phyloP scores from a whole-genome alignment of 2,888 invertebrate species.

The Mylabris sibirica region DNA sequence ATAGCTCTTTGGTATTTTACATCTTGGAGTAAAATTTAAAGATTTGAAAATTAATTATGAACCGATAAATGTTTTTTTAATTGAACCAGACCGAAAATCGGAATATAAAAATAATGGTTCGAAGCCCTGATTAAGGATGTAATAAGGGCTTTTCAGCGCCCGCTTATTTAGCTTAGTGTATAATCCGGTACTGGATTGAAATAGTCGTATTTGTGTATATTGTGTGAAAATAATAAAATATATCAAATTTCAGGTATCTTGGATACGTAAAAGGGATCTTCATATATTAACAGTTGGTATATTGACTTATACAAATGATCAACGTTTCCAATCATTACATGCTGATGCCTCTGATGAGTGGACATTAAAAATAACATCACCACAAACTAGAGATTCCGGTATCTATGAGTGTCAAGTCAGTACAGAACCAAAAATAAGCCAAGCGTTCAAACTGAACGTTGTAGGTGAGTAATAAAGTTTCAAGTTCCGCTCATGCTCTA shows the following conservation, averaged over 20 bases:
- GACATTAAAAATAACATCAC: conserved; percentile 74
- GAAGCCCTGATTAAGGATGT: no score
- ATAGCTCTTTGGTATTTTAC: no score
- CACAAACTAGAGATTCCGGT: conserved; percentile 73
- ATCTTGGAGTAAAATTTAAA: no score
- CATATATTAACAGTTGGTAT: conserved; percentile 79
- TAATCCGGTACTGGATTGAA: no score
- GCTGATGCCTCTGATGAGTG: conserved; percentile 77
- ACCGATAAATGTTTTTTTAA: no score
- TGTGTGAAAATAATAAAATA: conserved; percentile 12
- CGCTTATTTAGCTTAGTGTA: no score
- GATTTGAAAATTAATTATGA: no score
- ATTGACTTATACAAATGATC: conserved; percentile 77
- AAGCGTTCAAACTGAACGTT: conserved; percentile 76
- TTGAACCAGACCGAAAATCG: no score
- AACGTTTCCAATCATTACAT: conserved; percentile 75
- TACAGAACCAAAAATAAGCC: conserved; percentile 80
- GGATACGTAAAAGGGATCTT: conserved; percentile 84
- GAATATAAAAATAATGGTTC: no score
- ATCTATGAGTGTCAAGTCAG: conserved; percentile 81
- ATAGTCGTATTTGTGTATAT: no score
- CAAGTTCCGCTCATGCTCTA: conserved; percentile 34
- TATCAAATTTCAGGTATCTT: conserved; percentile 72
- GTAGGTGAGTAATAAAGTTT: conserved; percentile 69
- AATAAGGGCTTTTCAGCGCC: no score